A percentile compares a stretch with the other conserved stretches of the same genome.
These are phyloP conservation scores for Champsocephalus esox DNA, from an alignment of 2,797 vertebrate genomes.

Conservation along the genomic window DNA sequence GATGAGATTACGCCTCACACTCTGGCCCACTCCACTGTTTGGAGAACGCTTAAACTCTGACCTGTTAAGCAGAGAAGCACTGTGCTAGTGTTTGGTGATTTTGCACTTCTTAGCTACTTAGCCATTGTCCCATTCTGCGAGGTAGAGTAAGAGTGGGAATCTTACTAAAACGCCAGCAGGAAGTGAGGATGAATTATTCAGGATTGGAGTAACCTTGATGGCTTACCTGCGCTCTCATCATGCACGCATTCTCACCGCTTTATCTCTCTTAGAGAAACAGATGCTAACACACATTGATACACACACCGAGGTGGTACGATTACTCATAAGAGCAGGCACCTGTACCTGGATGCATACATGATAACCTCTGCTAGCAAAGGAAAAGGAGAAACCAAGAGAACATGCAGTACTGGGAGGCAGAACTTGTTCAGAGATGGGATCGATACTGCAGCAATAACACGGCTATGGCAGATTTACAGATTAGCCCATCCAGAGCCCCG, in stretches of 20 bases:
- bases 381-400: conserved; percentile 41
- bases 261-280: neutral
- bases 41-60: conserved; percentile 73
- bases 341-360: neutral
- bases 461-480: conserved; percentile 78
- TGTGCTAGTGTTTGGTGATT: conserved; percentile 62
- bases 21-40: conserved; percentile 63
- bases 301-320: neutral
- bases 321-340: neutral
- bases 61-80: conserved; percentile 61
- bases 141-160: conserved; percentile 59
- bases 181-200: conserved; percentile 76
- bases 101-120: conserved; percentile 58
- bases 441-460: conserved; percentile 74
- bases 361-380: conserved; percentile 34
- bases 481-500: conserved; percentile 58
- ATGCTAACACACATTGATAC: conserved; percentile 12
- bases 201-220: conserved; percentile 46
- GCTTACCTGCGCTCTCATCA: conserved; percentile 51
- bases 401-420: conserved; percentile 51
- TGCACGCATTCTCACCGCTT: conserved; percentile 11
- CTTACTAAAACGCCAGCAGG: conserved; percentile 66
- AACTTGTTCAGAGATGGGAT: conserved; percentile 70
- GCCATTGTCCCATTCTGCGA: conserved; percentile 40
- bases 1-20: conserved; percentile 68